Evolutionary conservation across 2,113 vertebrate genomes (phyloP).

Genomic region (Scatophagus argus): DNA sequence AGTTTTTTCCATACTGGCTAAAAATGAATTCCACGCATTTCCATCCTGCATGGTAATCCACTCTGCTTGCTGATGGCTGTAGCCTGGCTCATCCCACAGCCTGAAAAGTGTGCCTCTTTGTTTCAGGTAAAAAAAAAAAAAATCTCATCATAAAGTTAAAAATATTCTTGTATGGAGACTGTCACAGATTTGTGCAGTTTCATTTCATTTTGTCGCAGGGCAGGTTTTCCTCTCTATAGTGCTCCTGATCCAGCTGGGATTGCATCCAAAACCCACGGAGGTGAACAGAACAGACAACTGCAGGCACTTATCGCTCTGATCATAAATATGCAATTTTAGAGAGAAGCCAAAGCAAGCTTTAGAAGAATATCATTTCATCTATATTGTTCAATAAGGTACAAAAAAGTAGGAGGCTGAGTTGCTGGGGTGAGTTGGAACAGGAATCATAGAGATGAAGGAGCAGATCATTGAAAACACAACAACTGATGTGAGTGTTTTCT

Average conservation of each 20-base stretch:
- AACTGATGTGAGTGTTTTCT: too few species aligned
- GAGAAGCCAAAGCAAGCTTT: not conserved
- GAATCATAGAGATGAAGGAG: not conserved
- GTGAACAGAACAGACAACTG: not conserved
- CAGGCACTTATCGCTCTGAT: not conserved
- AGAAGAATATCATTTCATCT: not conserved
- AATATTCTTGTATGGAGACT: not conserved
- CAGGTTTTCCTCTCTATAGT: not conserved
- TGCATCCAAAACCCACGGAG: not conserved
- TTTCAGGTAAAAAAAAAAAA: not conserved
- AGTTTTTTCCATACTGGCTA: not conserved
- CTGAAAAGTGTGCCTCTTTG: not conserved
- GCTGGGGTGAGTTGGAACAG: not conserved
- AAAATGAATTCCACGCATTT: slow-evolving; percentile 1
- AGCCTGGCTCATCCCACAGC: not conserved
- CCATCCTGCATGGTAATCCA: not conserved
- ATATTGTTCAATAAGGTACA: not conserved
- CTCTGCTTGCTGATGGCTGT: not conserved
- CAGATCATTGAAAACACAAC: too few species aligned
- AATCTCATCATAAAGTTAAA: not conserved
- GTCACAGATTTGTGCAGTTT: not conserved
- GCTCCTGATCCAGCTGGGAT: not conserved
- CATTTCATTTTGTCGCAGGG: not conserved
- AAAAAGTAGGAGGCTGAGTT: not conserved
- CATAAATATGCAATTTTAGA: not conserved